These are phyloP conservation scores for Melanostigma gelatinosum DNA, from an alignment of 2,113 vertebrate genomes.

Conservation along the genomic window DNA sequence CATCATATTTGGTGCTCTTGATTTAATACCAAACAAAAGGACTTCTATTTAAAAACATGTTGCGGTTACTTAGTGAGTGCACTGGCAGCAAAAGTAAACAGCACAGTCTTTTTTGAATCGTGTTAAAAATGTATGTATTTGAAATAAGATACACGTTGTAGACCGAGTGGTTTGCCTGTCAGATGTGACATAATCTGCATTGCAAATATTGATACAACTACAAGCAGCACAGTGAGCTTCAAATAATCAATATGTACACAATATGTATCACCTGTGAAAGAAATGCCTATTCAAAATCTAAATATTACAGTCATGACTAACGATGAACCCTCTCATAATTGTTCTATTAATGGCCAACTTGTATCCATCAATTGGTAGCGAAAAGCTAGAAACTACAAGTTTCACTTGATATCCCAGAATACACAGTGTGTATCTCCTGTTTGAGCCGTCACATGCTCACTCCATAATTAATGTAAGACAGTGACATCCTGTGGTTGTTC, in stretches of 20 bases:
- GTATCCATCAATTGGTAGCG: background rate
- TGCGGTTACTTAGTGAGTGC: background rate
- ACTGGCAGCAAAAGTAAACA: slow-evolving; percentile 7
- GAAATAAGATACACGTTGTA: background rate
- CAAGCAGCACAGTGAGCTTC: background rate
- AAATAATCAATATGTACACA: slow-evolving; percentile 7
- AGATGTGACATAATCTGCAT: background rate
- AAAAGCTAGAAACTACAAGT: background rate
- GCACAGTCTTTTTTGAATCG: background rate
- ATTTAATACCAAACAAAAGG: background rate
- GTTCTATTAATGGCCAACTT: background rate
- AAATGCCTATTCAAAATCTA: background rate
- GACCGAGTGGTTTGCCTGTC: background rate
- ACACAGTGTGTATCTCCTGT: background rate
- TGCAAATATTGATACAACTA: background rate
- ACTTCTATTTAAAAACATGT: background rate
- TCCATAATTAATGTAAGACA: slow-evolving; percentile 55
- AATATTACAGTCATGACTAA: background rate
- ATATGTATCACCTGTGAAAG: background rate
- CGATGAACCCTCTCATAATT: background rate
- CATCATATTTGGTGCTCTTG: background rate
- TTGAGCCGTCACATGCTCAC: background rate
- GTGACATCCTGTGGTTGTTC: slow-evolving; percentile 68
- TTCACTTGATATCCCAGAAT: background rate
- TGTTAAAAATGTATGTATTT: slow-evolving; percentile 1